Evolutionary conservation across 2,888 invertebrate genomes (phyloP), one percentile per base, ranked within the genome.

Genomic region (Eilema caniola): DNA sequence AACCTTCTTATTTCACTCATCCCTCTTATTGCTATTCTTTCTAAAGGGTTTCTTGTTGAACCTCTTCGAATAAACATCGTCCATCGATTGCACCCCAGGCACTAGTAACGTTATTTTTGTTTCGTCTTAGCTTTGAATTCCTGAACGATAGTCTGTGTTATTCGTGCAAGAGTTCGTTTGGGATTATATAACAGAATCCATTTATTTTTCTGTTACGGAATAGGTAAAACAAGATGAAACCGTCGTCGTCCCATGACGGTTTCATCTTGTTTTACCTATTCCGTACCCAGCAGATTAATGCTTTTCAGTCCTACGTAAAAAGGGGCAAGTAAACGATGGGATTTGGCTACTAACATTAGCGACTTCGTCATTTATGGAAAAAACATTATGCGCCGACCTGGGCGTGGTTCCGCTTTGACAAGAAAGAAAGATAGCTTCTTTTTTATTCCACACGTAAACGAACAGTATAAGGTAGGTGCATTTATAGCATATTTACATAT

Each of bases 101-200:
- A 66, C 61, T 60, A 28, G 66, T 70, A 65, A 69, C 25, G 31
- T 70, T 78, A 72, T 78, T 72, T 62, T 60, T 71, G 56, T 57
- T 57, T 69, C 73, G 61, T 70, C 71, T 69, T 33, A 28, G 28
- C 14, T 28, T 20, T 24, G 28, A n/a, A 67, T 73, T 69, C 53
- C 24, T 24, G 1, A 37, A 31, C 37, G 67, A 65, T 67, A 71
- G 66, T 53, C 37, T 28, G 68, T 71, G 41, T 62, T 66, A 64
- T 66, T 47, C 65, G 28, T 59, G 61, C 67, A 70, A 75, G 61
- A 66, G 67, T 31, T 71, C 47, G 59, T 65, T 31, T 4, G 78
- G 79, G 78, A 74, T 63, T 37, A 24, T 75, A 66, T 61, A 66
- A 60, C 67, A 60, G 69, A 68, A 60, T 57, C 64, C 41, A 60